A percentile compares a stretch with the other conserved stretches of the same genome.
These are phyloP conservation scores for Lepus europaeus DNA, from an alignment of 2,113 vertebrate genomes.

Conservation along the genomic window DNA sequence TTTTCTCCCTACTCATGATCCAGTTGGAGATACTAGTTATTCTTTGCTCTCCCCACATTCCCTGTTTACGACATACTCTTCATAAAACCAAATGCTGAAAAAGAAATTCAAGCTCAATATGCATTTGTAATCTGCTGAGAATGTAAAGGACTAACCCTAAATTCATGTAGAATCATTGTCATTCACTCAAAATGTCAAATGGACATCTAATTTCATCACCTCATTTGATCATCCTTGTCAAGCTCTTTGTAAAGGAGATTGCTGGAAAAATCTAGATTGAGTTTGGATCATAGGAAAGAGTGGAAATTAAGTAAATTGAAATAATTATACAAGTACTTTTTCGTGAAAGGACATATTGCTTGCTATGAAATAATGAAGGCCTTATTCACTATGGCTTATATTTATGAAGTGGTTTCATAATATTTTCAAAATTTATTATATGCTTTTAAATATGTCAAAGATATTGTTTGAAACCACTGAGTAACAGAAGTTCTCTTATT, in stretches of 20 bases:
- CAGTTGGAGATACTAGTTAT: background rate
- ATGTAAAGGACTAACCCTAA: slow-evolving; percentile 19
- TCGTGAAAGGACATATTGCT: slow-evolving; percentile 5
- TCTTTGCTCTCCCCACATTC: background rate
- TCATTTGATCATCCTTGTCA: slow-evolving; percentile 14
- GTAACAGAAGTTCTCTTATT: slow-evolving; percentile 53
- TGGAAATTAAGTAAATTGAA: slow-evolving; percentile 30
- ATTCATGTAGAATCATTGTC: background rate
- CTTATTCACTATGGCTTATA: slow-evolving; percentile 35
- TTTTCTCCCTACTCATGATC: background rate
- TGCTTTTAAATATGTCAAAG: slow-evolving; percentile 60
- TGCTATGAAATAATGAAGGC: slow-evolving; percentile 44
- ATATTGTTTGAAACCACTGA: background rate
- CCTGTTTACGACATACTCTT: background rate
- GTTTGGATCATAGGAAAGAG: slow-evolving; percentile 9
- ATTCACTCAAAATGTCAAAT: slow-evolving; percentile 71
- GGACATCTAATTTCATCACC: slow-evolving; percentile 20
- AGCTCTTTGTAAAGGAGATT: slow-evolving; percentile 13
- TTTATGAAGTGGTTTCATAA: slow-evolving; percentile 52
- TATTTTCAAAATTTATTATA: slow-evolving; percentile 53
- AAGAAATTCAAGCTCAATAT: background rate
- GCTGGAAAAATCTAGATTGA: slow-evolving; percentile 31
- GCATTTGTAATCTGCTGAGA: background rate
- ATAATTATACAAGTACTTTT: background rate
- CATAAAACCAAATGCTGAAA: slow-evolving; percentile 26